Evolutionary conservation across 1,140 invertebrate species (phyloP).

Genomic region (Drosophila arawakana): DNA sequence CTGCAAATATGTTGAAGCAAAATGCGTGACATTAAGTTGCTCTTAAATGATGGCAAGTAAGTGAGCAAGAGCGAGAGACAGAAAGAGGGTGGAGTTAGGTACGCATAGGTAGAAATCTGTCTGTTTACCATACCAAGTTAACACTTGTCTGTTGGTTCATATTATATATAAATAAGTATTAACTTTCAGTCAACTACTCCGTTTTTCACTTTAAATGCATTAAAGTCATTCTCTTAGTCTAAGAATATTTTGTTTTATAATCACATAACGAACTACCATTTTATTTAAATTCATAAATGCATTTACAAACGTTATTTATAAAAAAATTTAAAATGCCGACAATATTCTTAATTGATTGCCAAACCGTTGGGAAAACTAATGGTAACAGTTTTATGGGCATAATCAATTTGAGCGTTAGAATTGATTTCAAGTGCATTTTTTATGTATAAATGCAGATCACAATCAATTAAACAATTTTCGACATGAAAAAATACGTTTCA

Average conservation of each 20-base stretch:
- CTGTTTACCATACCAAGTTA: no score
- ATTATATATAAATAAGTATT: no score
- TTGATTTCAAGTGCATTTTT: not conserved
- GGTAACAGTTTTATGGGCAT: not conserved
- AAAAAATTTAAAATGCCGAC: not conserved
- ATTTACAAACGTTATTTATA: not conserved
- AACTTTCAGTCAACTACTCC: no score
- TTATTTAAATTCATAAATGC: not conserved
- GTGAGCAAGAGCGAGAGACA: constrained; percentile 4
- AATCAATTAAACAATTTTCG: constrained; percentile 12
- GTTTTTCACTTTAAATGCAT: no score
- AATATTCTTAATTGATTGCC: not conserved
- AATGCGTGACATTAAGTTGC: constrained; percentile 50
- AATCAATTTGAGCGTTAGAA: constrained; percentile 3
- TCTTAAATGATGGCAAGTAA: constrained; percentile 32
- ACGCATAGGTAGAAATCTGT: not conserved
- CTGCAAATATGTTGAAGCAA: constrained; percentile 1
- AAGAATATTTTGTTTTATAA: no score
- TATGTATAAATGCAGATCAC: not conserved
- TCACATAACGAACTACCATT: no score
- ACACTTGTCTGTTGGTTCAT: no score
- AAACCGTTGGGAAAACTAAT: constrained; percentile 6
- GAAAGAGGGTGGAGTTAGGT: not conserved
- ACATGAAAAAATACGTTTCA: not conserved
- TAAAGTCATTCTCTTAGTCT: no score